Conservation (phyloP, 1,140 invertebrate species). For the Neodiprion pinetum region DNA sequence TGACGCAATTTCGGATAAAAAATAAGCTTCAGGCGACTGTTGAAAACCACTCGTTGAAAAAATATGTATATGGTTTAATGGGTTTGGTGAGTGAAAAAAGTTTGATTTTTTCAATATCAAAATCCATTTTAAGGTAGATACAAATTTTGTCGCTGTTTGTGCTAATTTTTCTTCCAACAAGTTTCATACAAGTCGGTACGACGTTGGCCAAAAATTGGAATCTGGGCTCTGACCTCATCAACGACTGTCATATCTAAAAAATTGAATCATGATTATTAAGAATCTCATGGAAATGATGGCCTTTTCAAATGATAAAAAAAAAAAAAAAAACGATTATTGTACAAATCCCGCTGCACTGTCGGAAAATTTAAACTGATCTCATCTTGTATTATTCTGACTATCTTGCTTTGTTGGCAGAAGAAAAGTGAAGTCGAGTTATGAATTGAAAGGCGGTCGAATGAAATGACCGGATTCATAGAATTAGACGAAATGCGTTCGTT, state of each 20-base stretch:
- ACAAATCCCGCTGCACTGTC: too few relatives aligned
- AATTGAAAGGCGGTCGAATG: constrained; percentile 7
- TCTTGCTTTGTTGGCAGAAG: not conserved
- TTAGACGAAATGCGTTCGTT: constrained; percentile 36
- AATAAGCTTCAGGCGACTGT: not conserved
- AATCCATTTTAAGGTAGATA: not conserved
- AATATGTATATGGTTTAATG: not conserved
- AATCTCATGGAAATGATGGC: not conserved
- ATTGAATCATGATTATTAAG: constrained; percentile 27
- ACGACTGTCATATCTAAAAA: constrained; percentile 75
- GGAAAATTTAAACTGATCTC: too few relatives aligned
- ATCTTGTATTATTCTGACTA: too few relatives aligned
- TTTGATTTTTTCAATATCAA: not conserved
- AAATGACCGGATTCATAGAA: constrained; percentile 10
- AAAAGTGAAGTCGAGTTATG: constrained; percentile 5
- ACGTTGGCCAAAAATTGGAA: constrained; percentile 79
- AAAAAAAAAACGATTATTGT: too few relatives aligned
- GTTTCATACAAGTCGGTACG: constrained; percentile 84
- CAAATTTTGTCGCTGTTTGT: not conserved
- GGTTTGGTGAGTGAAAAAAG: not conserved
- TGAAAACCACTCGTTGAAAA: not conserved
- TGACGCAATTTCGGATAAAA: not conserved
- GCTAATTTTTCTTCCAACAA: constrained; percentile 43
- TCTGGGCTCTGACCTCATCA: constrained; percentile 79
- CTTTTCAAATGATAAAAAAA: too few relatives aligned